Conservation (phyloP, 2,113 vertebrate species). For the Ornithorhynchus anatinus region DNA sequence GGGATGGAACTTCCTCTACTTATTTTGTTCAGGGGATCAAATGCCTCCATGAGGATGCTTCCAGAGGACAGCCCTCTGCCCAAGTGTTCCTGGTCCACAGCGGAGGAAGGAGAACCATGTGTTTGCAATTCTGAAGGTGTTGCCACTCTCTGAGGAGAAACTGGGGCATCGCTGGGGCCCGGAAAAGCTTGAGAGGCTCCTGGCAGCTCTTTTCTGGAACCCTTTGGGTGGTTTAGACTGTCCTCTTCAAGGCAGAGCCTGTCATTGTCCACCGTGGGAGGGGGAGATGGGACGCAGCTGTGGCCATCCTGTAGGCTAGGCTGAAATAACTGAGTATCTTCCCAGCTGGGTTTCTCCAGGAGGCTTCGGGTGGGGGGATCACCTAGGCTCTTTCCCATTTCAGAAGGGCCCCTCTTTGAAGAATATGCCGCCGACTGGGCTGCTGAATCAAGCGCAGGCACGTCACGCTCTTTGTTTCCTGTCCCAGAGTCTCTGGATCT, state of each 20-base stretch:
- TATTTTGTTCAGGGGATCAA: slow-evolving; percentile 33
- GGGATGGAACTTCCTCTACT: background rate
- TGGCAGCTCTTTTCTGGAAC: background rate
- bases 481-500: background rate
- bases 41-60: slow-evolving; percentile 27
- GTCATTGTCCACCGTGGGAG: fast-evolving
- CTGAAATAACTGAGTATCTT: background rate
- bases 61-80: background rate
- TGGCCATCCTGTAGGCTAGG: fast-evolving
- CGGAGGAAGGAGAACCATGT: background rate
- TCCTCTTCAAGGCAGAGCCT: fast-evolving
- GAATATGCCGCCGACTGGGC: fast-evolving
- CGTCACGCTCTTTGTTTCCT: fast-evolving
- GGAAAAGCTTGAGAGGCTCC: background rate
- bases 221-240: fast-evolving
- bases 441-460: fast-evolving
- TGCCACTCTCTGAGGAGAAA: background rate
- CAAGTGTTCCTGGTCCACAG: slow-evolving; percentile 10
- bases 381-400: background rate
- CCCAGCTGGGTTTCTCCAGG: background rate
- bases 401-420: background rate
- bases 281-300: fast-evolving
- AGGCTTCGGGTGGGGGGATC: fast-evolving
- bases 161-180: background rate
- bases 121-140: background rate